Evolutionary conservation across 2,113 vertebrate species (phyloP).

Genomic region (Mesoclemmys tuberculata): DNA sequence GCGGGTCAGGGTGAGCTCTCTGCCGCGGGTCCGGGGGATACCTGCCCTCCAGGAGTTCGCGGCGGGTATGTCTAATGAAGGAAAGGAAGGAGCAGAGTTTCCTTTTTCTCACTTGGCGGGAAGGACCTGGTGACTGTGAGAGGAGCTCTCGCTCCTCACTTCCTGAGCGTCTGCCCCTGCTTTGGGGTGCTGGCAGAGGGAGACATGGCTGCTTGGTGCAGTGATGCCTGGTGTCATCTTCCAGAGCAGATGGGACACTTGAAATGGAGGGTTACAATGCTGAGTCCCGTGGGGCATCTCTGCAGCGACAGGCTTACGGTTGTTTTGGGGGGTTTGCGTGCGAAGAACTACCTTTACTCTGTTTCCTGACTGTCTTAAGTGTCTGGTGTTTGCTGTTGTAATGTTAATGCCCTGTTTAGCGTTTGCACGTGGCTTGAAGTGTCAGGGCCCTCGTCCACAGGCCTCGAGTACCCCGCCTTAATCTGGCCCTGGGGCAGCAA

Average conservation of each 20-base stretch:
- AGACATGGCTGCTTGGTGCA: background rate
- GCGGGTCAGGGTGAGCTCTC: background rate
- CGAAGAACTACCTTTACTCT: background rate
- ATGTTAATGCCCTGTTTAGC: rapidly evolving
- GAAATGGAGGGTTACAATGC: background rate
- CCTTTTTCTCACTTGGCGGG: rapidly evolving
- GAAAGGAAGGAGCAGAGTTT: background rate
- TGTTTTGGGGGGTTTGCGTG: background rate
- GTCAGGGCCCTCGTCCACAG: too few relatives aligned
- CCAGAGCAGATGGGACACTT: background rate
- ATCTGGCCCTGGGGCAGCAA: background rate
- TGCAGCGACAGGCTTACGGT: background rate
- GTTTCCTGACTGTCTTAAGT: background rate
- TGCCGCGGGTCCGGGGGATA: background rate
- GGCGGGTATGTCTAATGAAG: background rate
- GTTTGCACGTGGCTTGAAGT: background rate
- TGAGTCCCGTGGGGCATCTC: background rate
- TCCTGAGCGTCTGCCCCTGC: background rate
- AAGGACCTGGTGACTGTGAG: background rate
- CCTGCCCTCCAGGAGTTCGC: background rate
- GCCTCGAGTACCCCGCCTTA: background rate
- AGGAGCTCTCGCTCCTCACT: background rate
- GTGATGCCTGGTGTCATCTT: background rate
- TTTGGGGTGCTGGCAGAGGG: background rate
- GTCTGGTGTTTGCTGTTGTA: slow-evolving; percentile 2